A percentile compares a stretch with the other conserved stretches of the same genome.
phyloP scores from a whole-genome alignment of 2,113 vertebrate genomes.

The Xenopus borealis region DNA sequence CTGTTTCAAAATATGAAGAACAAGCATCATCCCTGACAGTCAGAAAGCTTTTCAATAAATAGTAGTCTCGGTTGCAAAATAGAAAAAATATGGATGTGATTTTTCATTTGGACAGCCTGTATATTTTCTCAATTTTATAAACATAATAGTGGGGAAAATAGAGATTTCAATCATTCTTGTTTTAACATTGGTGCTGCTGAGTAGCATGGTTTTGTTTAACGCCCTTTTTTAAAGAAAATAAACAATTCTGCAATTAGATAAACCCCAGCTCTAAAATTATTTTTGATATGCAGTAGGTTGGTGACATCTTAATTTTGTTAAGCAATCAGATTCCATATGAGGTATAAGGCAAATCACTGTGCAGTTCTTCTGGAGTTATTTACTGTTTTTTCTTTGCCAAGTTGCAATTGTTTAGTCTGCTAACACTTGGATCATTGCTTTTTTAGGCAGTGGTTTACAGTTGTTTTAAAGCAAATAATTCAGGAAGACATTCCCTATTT shows the following conservation, averaged over 20 bases:
- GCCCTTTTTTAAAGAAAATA: conserved; percentile 51
- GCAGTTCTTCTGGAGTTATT: conserved; percentile 78
- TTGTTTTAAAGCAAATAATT: conserved; percentile 87
- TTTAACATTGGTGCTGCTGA: conserved; percentile 46
- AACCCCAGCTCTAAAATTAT: conserved; percentile 57
- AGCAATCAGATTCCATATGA: too few species aligned
- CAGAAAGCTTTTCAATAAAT: background rate
- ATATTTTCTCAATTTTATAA: background rate
- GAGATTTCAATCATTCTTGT: conserved; percentile 29
- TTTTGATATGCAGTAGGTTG: conserved; percentile 56
- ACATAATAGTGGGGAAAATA: background rate
- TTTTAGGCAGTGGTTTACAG: conserved; percentile 80
- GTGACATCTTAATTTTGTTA: conserved; percentile 61
- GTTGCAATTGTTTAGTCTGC: conserved; percentile 90
- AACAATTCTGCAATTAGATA: conserved; percentile 53
- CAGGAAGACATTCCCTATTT: conserved; percentile 74
- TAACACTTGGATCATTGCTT: conserved; percentile 76
- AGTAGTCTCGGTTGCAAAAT: background rate
- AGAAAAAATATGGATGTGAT: too few species aligned
- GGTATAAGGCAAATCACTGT: conserved; percentile 59
- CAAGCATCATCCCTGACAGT: background rate
- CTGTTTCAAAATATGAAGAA: background rate
- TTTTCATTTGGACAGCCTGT: background rate
- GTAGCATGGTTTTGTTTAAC: conserved; percentile 38
- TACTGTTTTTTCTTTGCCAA: conserved; percentile 78